These are phyloP conservation scores for Elaphurus davidianus DNA, from an alignment of 2,113 vertebrate genomes.

Conservation along the genomic window DNA sequence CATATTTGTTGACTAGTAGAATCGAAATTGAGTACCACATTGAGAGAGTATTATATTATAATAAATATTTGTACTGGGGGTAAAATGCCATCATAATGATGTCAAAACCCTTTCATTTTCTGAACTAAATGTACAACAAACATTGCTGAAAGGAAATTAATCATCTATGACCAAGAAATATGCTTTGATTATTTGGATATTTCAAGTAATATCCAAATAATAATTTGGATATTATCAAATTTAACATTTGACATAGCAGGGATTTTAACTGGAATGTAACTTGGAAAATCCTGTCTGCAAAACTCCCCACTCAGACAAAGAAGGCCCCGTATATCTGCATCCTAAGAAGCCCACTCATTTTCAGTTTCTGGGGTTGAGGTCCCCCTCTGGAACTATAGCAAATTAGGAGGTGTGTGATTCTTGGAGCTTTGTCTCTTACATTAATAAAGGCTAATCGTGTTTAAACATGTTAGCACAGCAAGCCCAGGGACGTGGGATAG, in stretches of 20 bases:
- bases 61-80: neutral
- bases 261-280: neutral
- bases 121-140: neutral
- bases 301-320: neutral
- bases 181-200: neutral
- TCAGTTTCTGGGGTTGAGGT: conserved; percentile 26
- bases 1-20: neutral
- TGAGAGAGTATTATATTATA: neutral
- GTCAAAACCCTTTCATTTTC: conserved; percentile 21
- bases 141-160: conserved; percentile 22
- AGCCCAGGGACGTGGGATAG: conserved; percentile 74
- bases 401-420: conserved; percentile 62
- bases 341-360: conserved; percentile 44
- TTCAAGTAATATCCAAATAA: neutral
- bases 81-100: neutral
- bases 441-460: conserved; percentile 80
- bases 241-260: neutral
- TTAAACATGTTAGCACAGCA: conserved; percentile 82
- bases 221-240: neutral
- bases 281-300: neutral
- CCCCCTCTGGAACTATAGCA: conserved; percentile 60
- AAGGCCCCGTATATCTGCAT: neutral
- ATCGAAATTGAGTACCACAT: neutral
- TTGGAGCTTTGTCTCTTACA: conserved; percentile 56
- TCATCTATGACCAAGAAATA: neutral